A percentile compares a stretch with the other conserved stretches of the same genome.
Conservation (phyloP, 2,888 invertebrate species). For the Tachina fera region DNA sequence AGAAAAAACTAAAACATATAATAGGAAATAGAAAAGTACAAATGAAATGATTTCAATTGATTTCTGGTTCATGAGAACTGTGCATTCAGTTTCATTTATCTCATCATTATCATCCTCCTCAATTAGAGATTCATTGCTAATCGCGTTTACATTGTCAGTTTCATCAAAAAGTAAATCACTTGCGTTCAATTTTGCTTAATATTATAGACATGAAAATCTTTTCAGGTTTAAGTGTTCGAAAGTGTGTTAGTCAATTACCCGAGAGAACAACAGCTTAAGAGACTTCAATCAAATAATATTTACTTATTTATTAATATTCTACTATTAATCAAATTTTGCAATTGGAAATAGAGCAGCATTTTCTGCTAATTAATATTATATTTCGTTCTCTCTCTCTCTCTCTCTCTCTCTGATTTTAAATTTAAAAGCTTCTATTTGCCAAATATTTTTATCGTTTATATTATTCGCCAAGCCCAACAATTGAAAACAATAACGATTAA, state of each 20-base stretch:
- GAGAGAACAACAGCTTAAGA: too few relatives aligned
- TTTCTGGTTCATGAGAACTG: background rate
- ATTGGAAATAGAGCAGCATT: too few relatives aligned
- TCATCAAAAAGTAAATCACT: background rate
- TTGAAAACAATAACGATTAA: conserved; percentile 9
- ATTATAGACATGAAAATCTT: too few relatives aligned
- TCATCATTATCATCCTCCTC: background rate
- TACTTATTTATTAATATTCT: too few relatives aligned
- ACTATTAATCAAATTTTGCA: too few relatives aligned
- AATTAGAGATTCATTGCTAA: background rate
- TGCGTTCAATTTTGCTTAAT: too few relatives aligned
- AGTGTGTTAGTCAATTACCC: too few relatives aligned
- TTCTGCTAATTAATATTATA: too few relatives aligned
- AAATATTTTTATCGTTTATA: conserved; percentile 3
- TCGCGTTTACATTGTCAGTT: background rate
- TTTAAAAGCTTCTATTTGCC: background rate
- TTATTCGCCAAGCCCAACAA: conserved; percentile 1
- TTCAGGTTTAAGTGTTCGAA: too few relatives aligned
- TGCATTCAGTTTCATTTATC: background rate
- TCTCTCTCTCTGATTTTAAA: background rate
- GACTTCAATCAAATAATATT: too few relatives aligned
- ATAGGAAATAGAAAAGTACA: background rate
- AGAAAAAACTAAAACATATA: background rate
- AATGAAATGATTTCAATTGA: background rate
- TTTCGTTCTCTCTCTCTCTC: background rate